Conservation (phyloP, 92 coral and sea anemone species). For the Parazoanthus darwini region DNA sequence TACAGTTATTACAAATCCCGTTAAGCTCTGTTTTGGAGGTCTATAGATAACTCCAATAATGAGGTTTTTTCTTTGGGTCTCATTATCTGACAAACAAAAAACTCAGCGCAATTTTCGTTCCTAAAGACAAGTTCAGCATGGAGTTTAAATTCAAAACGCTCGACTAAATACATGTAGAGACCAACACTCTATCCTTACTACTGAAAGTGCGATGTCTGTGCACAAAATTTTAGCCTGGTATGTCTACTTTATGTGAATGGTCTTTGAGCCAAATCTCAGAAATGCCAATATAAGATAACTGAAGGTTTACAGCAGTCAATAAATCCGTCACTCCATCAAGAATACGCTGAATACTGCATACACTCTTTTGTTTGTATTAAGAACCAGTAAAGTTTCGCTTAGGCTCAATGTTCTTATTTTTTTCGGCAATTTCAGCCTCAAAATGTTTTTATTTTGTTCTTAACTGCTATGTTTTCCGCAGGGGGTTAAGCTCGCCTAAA, state of each 20-base stretch:
- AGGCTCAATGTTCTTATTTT: too few species aligned
- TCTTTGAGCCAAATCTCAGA: constrained; percentile 42
- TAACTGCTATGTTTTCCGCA: too few species aligned
- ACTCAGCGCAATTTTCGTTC: constrained; percentile 8
- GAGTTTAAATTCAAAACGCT: constrained; percentile 21
- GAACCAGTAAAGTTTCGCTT: too few species aligned
- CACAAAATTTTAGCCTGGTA: constrained; percentile 39
- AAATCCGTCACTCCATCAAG: constrained; percentile 20
- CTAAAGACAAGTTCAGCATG: constrained; percentile 16
- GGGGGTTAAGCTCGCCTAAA: too few species aligned
- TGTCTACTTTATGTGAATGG: constrained; percentile 1
- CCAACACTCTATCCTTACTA: constrained; percentile 38
- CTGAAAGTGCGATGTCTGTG: constrained; percentile 38
- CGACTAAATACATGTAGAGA: neutral
- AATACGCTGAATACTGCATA: constrained; percentile 9
- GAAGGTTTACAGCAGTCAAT: neutral
- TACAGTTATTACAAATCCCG: neutral
- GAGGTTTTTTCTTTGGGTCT: constrained; percentile 30
- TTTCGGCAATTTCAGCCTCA: too few species aligned
- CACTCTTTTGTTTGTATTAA: too few species aligned
- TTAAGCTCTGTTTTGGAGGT: constrained; percentile 30
- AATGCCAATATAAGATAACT: constrained; percentile 41
- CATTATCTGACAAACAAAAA: constrained; percentile 23
- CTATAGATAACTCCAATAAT: constrained; percentile 36
- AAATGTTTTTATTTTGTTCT: too few species aligned